A percentile compares a stretch with the other conserved stretches of the same genome.
Conservation (phyloP, 2,888 invertebrate species). For the Mesochorus sp. region DNA sequence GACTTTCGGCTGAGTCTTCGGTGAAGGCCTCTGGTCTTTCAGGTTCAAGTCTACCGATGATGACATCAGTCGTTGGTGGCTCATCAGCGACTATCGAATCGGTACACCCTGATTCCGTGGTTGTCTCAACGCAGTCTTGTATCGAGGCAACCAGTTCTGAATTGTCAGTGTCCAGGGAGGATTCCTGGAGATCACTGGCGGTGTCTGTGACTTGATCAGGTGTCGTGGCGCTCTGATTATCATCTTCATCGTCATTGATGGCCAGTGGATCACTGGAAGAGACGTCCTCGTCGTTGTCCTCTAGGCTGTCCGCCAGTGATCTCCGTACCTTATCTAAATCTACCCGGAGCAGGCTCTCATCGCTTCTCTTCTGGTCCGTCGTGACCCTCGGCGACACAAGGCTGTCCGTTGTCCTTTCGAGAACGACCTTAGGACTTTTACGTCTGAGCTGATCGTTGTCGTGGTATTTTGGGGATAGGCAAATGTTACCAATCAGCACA, state of each 20-base stretch:
- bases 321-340: conserved; percentile 50
- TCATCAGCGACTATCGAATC: conserved; percentile 72
- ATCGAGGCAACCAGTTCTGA: conserved; percentile 69
- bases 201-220: conserved; percentile 44
- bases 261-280: conserved; percentile 28
- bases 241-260: conserved; percentile 45
- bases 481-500: conserved; percentile 20
- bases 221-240: not conserved
- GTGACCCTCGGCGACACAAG: conserved; percentile 37
- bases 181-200: conserved; percentile 60
- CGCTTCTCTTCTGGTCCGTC: conserved; percentile 42
- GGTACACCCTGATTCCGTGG: conserved; percentile 65
- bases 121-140: conserved; percentile 64
- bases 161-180: conserved; percentile 72
- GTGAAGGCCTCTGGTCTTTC: conserved; percentile 78
- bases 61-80: conserved; percentile 64
- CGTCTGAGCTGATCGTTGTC: conserved; percentile 61
- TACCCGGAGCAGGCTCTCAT: not conserved
- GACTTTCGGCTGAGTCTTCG: conserved; percentile 79
- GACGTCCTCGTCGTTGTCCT: conserved; percentile 24
- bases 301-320: conserved; percentile 40
- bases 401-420: conserved; percentile 66
- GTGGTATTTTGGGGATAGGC: conserved; percentile 52
- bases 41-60: conserved; percentile 75
- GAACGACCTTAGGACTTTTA: conserved; percentile 65